phyloP scores from a whole-genome alignment of 2,113 vertebrate species.

The Canis aureus region DNA sequence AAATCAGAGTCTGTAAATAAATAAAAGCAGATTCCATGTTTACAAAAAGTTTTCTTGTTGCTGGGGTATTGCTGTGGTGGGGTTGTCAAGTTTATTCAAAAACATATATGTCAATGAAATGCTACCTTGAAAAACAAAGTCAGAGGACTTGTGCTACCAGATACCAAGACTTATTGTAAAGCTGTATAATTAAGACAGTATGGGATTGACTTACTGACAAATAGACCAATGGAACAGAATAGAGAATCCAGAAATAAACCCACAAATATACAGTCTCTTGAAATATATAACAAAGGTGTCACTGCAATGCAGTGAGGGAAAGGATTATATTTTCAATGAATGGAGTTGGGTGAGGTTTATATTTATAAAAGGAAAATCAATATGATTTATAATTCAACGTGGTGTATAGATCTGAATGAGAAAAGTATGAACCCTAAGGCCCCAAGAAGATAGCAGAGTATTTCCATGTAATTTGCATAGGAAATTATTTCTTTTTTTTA shows the following conservation, averaged over 20 bases:
- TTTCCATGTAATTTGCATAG: not conserved
- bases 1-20: not conserved
- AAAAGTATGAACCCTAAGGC: not conserved
- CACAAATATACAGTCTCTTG: not conserved
- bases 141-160: not conserved
- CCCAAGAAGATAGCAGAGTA: not conserved
- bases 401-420: not conserved
- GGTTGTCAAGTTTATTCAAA: not conserved
- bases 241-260: not conserved
- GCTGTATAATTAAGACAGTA: not conserved
- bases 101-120: not conserved
- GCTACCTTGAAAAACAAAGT: not conserved
- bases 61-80: not conserved
- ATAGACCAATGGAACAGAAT: not conserved
- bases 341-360: not conserved
- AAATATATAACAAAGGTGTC: not conserved
- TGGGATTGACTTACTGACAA: not conserved
- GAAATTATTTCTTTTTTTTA: not conserved
- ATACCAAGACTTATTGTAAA: not conserved
- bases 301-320: not conserved
- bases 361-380: not conserved
- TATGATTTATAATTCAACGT: not conserved
- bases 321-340: not conserved
- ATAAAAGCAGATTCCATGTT: not conserved
- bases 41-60: not conserved